phyloP scores from a whole-genome alignment of 2,113 vertebrate genomes.

The Cheilinus undulatus region DNA sequence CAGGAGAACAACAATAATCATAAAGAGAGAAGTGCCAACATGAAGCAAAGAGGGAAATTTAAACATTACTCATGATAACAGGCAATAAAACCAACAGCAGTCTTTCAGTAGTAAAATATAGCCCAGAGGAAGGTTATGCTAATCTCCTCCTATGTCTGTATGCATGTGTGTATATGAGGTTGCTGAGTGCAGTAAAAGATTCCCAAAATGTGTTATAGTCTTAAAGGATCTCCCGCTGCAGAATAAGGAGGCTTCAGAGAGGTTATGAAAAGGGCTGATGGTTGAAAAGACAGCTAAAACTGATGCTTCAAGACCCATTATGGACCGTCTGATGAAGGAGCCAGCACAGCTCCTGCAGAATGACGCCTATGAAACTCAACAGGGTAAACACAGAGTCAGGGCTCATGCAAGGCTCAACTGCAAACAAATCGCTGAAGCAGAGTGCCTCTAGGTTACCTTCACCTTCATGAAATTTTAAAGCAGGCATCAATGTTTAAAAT shows the following conservation, averaged over 20 bases:
- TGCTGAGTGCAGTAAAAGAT: slow-evolving; percentile 6
- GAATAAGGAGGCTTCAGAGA: slow-evolving; percentile 21
- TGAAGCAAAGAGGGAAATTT: slow-evolving; percentile 41
- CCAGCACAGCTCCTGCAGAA: slow-evolving; percentile 1
- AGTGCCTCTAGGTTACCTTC: slow-evolving; percentile 69
- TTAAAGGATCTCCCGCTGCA: too few species aligned
- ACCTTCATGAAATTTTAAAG: slow-evolving; percentile 81
- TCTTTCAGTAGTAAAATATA: slow-evolving; percentile 70
- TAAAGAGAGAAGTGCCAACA: slow-evolving; percentile 25
- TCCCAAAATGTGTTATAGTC: too few species aligned
- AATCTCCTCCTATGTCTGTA: slow-evolving; percentile 31
- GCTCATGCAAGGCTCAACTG: slow-evolving; percentile 33
- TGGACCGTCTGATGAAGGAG: slow-evolving; percentile 18
- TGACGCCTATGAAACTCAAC: slow-evolving; percentile 38
- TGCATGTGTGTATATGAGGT: neutral
- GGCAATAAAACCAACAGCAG: slow-evolving; percentile 68
- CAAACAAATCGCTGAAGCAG: slow-evolving; percentile 43
- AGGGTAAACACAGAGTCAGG: slow-evolving; percentile 21
- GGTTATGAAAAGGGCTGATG: slow-evolving; percentile 1
- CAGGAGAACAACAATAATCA: slow-evolving; percentile 6
- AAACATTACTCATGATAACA: slow-evolving; percentile 75
- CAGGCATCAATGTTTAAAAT: slow-evolving; percentile 77
- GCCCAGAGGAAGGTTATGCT: slow-evolving; percentile 55
- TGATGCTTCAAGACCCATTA: slow-evolving; percentile 41
- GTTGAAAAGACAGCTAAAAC: slow-evolving; percentile 35